Evolutionary conservation across 2,113 vertebrate genomes (phyloP).

Genomic region (Lethenteron reissneri): DNA sequence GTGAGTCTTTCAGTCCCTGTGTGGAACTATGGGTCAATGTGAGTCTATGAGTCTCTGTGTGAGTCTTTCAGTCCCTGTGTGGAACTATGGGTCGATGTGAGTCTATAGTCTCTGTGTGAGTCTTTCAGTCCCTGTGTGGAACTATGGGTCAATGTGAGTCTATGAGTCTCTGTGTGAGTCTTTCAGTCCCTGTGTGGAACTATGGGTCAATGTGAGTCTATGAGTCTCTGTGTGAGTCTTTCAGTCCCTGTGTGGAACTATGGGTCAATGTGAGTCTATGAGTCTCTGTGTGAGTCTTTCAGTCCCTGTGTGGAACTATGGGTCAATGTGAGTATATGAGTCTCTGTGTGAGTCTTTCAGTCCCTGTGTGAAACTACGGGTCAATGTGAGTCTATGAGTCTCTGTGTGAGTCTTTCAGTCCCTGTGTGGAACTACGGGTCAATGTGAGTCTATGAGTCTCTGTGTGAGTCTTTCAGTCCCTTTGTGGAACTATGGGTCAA

Average conservation of each 20-base stretch:
- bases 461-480: neutral
- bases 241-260: no score
- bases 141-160: neutral
- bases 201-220: no score
- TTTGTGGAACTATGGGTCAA: neutral
- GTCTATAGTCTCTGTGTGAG: neutral
- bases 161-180: no score
- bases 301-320: neutral
- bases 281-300: no score
- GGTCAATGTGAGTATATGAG: conserved; percentile 2
- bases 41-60: neutral
- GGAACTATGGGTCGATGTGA: neutral
- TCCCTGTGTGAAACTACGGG: neutral
- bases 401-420: neutral
- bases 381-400: neutral
- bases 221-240: no score
- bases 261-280: no score
- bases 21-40: neutral
- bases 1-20: neutral
- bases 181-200: no score
- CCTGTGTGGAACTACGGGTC: neutral
- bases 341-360: neutral
- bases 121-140: neutral
- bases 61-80: neutral
- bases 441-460: neutral